phyloP scores from a whole-genome alignment of 2,113 vertebrate genomes.

The Apistogramma diplotaenia region DNA sequence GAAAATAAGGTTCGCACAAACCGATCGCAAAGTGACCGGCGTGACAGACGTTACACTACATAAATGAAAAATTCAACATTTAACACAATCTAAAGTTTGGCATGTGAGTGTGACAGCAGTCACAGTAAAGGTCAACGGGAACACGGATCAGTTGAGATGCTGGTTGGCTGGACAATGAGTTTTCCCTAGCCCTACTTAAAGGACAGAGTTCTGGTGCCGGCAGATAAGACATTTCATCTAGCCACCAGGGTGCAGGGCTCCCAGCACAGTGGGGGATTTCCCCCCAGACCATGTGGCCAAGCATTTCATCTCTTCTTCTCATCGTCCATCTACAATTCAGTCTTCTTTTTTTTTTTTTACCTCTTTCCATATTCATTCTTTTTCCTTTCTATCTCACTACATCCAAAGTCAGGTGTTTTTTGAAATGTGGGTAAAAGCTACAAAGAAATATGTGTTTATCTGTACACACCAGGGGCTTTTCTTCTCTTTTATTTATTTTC shows the following conservation, averaged over 20 bases:
- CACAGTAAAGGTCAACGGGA: constrained; percentile 71
- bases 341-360: neutral
- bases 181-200: constrained; percentile 65
- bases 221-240: constrained; percentile 77
- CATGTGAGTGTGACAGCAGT: constrained; percentile 42
- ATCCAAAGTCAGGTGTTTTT: constrained; percentile 42
- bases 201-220: constrained; percentile 73
- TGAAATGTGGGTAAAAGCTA: constrained; percentile 46
- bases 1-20: neutral
- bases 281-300: constrained; percentile 66
- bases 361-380: constrained; percentile 24
- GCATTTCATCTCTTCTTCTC: constrained; percentile 50
- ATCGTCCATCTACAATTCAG: constrained; percentile 35
- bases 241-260: constrained; percentile 57
- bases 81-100: constrained; percentile 59
- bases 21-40: neutral
- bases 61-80: constrained; percentile 47
- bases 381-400: constrained; percentile 28
- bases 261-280: constrained; percentile 67
- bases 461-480: constrained; percentile 15
- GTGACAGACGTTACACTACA: neutral
- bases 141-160: constrained; percentile 68
- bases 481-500: constrained; percentile 22
- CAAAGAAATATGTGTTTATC: constrained; percentile 26
- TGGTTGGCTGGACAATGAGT: constrained; percentile 72